A percentile compares a stretch with the other conserved stretches of the same genome.
These are phyloP conservation scores for Meriones unguiculatus DNA, from an alignment of 2,113 vertebrate genomes.

Conservation along the genomic window DNA sequence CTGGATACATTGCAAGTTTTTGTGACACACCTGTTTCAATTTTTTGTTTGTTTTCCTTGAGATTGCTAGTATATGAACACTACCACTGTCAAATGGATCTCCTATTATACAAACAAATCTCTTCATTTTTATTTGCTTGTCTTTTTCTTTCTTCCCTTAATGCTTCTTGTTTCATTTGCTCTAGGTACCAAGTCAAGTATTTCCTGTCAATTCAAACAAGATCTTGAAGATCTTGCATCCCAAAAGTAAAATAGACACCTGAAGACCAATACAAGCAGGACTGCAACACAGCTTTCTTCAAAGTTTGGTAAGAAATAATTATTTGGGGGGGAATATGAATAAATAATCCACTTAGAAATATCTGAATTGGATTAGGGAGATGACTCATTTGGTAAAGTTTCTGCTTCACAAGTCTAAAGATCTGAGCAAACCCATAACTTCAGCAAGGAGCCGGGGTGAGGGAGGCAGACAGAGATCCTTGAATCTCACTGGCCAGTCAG, in stretches of 20 bases:
- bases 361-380: not conserved
- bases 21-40: not conserved
- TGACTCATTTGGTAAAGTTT: too few species aligned
- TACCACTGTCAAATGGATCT: not conserved
- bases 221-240: not conserved
- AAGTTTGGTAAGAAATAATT: slow-evolving; percentile 20
- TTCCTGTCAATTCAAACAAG: not conserved
- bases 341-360: not conserved
- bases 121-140: not conserved
- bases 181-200: not conserved
- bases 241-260: not conserved
- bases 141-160: not conserved
- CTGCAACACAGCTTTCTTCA: not conserved
- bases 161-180: not conserved
- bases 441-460: not conserved
- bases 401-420: not conserved
- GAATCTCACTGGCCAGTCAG: not conserved
- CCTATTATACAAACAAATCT: not conserved
- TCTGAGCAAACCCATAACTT: not conserved
- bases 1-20: not conserved
- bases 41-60: not conserved
- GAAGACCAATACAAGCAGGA: not conserved
- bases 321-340: not conserved
- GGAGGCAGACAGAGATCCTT: not conserved
- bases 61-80: not conserved